Evolutionary conservation across 2,797 vertebrate species (phyloP).

Genomic region (Jordanella pulchra): DNA sequence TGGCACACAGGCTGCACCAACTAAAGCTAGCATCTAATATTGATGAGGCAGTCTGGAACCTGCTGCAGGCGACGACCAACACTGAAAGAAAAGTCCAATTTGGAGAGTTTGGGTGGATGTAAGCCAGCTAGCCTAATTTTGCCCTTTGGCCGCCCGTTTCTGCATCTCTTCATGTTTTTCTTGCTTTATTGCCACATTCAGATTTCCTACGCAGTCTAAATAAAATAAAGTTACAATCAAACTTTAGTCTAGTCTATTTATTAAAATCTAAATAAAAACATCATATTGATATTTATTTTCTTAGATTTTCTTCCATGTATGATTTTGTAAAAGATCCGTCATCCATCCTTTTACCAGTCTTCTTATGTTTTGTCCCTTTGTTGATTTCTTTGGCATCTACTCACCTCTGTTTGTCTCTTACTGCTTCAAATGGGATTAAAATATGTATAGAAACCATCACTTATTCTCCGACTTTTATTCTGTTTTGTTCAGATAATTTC

Average conservation of each 20-base stretch:
- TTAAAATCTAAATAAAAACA: neutral
- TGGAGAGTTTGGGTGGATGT: constrained; percentile 34
- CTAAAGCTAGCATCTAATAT: constrained; percentile 61
- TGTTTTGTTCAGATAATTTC: neutral
- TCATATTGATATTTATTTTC: neutral
- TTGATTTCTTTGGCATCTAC: neutral
- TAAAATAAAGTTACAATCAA: neutral
- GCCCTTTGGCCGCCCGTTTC: neutral
- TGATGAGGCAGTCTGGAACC: constrained; percentile 66
- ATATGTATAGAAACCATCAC: neutral
- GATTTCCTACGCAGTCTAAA: neutral
- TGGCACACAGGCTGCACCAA: constrained; percentile 2
- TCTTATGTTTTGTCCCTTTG: neutral
- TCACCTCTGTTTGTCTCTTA: constrained; percentile 1
- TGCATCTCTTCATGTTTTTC: neutral
- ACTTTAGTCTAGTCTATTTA: neutral
- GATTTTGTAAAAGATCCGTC: neutral
- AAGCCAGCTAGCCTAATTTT: constrained; percentile 26
- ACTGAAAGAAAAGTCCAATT: constrained; percentile 30
- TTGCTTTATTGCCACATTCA: neutral
- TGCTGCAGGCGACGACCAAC: constrained; percentile 40
- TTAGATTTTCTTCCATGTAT: neutral
- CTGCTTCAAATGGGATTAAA: neutral
- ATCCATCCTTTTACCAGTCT: neutral
- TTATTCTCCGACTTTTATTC: neutral